Conservation (phyloP, 2,797 vertebrate species). For the Hoplostethus atlanticus region DNA sequence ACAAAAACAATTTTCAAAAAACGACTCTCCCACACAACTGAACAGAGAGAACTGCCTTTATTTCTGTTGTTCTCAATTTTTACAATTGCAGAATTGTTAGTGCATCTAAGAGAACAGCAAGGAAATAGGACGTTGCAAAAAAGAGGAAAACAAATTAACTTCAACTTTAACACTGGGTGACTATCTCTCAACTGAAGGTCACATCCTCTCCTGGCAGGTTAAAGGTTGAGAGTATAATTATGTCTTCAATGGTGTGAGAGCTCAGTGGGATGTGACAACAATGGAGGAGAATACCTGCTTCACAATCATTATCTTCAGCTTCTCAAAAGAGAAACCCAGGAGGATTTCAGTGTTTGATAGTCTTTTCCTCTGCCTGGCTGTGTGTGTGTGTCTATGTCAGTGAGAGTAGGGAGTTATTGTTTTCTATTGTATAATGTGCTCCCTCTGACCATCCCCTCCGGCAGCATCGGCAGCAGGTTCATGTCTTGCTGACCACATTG, state of each 20-base stretch:
- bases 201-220: conserved; percentile 43
- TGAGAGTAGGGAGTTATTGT: conserved; percentile 38
- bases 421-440: conserved; percentile 49
- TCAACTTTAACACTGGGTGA: not conserved
- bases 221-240: conserved; percentile 62
- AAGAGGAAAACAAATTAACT: not conserved
- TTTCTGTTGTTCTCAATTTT: conserved; percentile 11
- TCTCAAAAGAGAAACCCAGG: conserved; percentile 39
- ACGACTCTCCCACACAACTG: conserved; percentile 43
- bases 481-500: conserved; percentile 16
- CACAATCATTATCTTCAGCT: conserved; percentile 51
- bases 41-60: conserved; percentile 19
- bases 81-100: conserved; percentile 20
- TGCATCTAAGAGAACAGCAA: conserved; percentile 9
- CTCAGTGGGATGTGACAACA: conserved; percentile 49
- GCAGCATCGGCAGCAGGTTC: conserved; percentile 39
- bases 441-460: conserved; percentile 46
- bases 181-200: conserved; percentile 31
- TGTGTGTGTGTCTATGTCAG: conserved; percentile 39
- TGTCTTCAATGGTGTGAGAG: conserved; percentile 30
- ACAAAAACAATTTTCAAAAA: conserved; percentile 14
- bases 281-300: conserved; percentile 36
- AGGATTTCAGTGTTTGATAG: conserved; percentile 45
- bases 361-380: conserved; percentile 16
- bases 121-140: not conserved